Evolutionary conservation across 2,888 invertebrate genomes (phyloP).

Genomic region (Therioaphis trifolii): DNA sequence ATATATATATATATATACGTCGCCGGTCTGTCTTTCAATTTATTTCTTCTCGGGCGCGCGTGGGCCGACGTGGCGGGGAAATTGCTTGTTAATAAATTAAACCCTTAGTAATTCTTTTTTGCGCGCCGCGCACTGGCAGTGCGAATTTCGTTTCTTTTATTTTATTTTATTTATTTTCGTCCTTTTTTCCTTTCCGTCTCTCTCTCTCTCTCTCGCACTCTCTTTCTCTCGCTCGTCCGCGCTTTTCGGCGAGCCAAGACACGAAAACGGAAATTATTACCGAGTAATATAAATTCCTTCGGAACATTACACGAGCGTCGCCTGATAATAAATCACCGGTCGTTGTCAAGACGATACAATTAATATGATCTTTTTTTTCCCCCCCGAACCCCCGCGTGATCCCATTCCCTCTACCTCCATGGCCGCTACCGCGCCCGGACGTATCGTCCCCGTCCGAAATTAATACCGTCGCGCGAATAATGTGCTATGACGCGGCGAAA

Average conservation of each 20-base stretch:
- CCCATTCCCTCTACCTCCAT: too few species aligned
- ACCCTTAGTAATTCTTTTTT: constrained; percentile 52
- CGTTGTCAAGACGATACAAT: constrained; percentile 60
- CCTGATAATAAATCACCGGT: constrained; percentile 59
- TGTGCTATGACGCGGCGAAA: constrained; percentile 6
- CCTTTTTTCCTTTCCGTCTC: neutral
- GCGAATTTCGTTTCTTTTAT: constrained; percentile 47
- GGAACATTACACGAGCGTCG: constrained; percentile 37
- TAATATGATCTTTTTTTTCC: constrained; percentile 50
- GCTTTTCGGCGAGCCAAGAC: constrained; percentile 31
- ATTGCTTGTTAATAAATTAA: constrained; percentile 57
- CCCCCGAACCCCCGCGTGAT: neutral
- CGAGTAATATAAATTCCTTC: constrained; percentile 58
- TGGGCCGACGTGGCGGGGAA: constrained; percentile 30
- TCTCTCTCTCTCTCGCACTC: neutral
- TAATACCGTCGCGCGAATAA: constrained; percentile 48
- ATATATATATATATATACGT: neutral
- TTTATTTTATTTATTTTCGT: neutral
- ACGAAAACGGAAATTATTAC: constrained; percentile 60
- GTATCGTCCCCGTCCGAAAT: constrained; percentile 36
- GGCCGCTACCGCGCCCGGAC: too few species aligned
- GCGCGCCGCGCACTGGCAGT: neutral
- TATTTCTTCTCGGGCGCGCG: neutral
- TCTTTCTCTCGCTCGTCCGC: too few species aligned
- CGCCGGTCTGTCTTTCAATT: constrained; percentile 42